phyloP scores from a whole-genome alignment of 2,888 invertebrate species.

The Siphlonurus alternatus region DNA sequence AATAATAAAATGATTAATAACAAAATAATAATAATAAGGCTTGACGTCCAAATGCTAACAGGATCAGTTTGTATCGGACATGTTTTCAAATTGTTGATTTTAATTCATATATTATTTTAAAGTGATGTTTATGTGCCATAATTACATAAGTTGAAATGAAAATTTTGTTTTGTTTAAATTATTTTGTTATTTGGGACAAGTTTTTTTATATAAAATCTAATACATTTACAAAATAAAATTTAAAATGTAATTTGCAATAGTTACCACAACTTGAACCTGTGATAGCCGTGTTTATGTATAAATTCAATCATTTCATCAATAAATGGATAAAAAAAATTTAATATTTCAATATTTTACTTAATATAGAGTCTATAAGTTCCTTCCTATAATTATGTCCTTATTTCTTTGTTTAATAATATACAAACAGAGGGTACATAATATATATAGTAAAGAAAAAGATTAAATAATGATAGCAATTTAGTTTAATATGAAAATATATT shows the following conservation, averaged over 20 bases:
- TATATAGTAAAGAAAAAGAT: no score
- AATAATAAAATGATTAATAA: neutral
- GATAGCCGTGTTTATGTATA: neutral
- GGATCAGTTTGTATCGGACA: neutral
- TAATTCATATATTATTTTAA: no score
- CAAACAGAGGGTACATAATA: neutral
- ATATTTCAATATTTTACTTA: neutral
- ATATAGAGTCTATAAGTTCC: neutral
- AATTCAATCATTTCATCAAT: slow-evolving; percentile 3
- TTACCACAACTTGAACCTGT: slow-evolving; percentile 1
- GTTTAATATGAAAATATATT: neutral
- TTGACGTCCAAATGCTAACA: neutral
- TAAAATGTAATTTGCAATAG: neutral
- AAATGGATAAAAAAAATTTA: neutral
- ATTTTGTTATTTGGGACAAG: no score
- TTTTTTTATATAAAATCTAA: no score
- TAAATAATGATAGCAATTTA: no score
- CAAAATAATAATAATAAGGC: neutral
- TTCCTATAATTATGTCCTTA: neutral
- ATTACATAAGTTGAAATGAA: no score
- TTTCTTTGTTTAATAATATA: neutral
- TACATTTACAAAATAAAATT: no score
- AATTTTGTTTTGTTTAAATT: no score
- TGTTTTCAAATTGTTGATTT: neutral
- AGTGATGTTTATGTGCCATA: neutral